Base-by-base conservation (phyloP, 23 tunicate genomes). In the Trididemnum clinides region DNA sequence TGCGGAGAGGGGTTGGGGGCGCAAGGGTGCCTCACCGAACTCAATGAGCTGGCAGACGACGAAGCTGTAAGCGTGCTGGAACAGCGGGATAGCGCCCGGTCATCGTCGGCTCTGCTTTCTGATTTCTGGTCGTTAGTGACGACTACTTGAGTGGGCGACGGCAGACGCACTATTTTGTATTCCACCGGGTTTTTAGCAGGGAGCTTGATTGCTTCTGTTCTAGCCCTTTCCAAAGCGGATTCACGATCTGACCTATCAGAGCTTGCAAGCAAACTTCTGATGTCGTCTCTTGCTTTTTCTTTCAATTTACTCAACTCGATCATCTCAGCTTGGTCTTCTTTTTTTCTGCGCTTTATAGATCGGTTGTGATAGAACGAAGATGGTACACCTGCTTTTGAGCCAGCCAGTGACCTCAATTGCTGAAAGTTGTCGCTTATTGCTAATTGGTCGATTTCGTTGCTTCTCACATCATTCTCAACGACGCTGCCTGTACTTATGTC, bases 401-500 rank as follows among this genome's bases (percentile, higher is more conserved):
- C 51, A 3, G 73, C 73, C 15, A 33, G 2, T n/a, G 54, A 32
- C 28, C 74, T 33, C 64, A 81, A 21, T 20, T 50, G 32, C 57
- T 81, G 51, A 62, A 36, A 30, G 10, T 64, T 29, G 2, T 81
- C 74, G 23, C 37, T 7, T 4, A 19, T 1, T 62, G 63, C 74
- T 33, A 15, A n/a, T 25, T 78, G 37, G n/a, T 26, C 83, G 7
- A 20, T 31, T 7, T 65, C 37, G 2, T 15, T 39, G 2, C 28
- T 1, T 7, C 12, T 5, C 0, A 62, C 1, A 57, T 51, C 26
- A 1, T 35, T 29, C 23, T 76, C 76, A 20, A 84, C 70, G 2
- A 86, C 37, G 19, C 91, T 73, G 25, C 91, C 91, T 0, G 91
- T 87, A 83, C 84, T 77, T 29, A 87, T 87, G 58, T 87, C 91